Conservation (phyloP, 1,140 invertebrate genomes). For the Pygmarrhopalites habei region DNA sequence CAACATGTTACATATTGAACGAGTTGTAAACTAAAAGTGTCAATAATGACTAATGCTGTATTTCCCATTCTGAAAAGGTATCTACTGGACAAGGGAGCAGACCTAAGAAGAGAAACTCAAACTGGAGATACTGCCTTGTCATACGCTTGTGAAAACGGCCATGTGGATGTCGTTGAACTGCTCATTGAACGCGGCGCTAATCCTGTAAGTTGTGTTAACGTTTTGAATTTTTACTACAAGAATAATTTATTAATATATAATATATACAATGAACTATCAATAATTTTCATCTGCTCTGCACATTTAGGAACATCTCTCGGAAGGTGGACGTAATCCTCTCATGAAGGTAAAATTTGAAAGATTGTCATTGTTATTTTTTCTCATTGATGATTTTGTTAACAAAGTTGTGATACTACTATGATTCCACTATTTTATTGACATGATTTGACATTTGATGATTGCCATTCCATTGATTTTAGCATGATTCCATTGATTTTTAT, state of each 20-base stretch:
- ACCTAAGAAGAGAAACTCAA: slow-evolving; percentile 87
- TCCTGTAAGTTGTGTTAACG: slow-evolving; percentile 51
- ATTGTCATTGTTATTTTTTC: too few species aligned
- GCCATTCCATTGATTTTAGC: too few species aligned
- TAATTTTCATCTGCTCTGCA: too few species aligned
- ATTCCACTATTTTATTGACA: too few species aligned
- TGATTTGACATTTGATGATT: too few species aligned
- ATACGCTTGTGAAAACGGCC: slow-evolving; percentile 93
- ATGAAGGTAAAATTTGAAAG: too few species aligned
- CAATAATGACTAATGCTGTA: slow-evolving; percentile 1
- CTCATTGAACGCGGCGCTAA: slow-evolving; percentile 81
- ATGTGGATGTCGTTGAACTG: slow-evolving; percentile 87
- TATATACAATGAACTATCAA: not conserved
- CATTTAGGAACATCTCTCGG: slow-evolving; percentile 81
- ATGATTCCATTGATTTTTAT: too few species aligned
- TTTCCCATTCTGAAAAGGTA: slow-evolving; percentile 48
- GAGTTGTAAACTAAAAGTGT: too few species aligned
- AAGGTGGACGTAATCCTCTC: slow-evolving; percentile 86
- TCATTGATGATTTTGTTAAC: too few species aligned
- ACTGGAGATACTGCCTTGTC: slow-evolving; percentile 95
- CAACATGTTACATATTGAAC: too few species aligned
- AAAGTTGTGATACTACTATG: too few species aligned
- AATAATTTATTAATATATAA: not conserved
- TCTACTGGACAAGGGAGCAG: slow-evolving; percentile 72
- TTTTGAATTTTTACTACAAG: not conserved